Evolutionary conservation across 2,888 invertebrate species (phyloP).

Genomic region (Eustalomyia histrio): DNA sequence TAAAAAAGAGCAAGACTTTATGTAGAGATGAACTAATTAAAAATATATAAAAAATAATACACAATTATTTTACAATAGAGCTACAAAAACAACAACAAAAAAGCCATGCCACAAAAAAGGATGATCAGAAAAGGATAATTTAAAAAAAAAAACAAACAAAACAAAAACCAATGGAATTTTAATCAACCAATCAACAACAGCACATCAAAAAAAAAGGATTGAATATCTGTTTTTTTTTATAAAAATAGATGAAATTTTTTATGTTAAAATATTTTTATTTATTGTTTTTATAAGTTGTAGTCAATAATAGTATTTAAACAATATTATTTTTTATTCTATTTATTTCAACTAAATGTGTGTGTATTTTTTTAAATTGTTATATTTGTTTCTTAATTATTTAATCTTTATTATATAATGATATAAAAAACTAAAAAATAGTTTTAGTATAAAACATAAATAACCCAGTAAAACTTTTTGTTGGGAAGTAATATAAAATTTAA

Average conservation of each 20-base stretch:
- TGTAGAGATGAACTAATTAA: constrained; percentile 37
- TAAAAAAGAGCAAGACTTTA: constrained; percentile 15
- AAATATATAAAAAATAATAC: constrained; percentile 7
- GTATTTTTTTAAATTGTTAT: constrained; percentile 5
- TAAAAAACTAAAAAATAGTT: constrained; percentile 9
- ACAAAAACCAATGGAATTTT: constrained; percentile 38
- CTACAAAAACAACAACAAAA: constrained; percentile 12
- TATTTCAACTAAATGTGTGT: constrained; percentile 31
- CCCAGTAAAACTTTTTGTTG: not conserved
- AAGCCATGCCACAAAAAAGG: constrained; percentile 20
- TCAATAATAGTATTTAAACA: constrained; percentile 13
- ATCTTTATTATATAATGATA: constrained; percentile 19
- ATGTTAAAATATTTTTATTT: constrained; percentile 11
- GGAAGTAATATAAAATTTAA: not conserved
- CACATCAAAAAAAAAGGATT: constrained; percentile 21
- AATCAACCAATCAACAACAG: constrained; percentile 45
- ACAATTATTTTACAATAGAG: constrained; percentile 29
- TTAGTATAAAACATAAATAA: not conserved
- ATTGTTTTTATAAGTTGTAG: constrained; percentile 19
- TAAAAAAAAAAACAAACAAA: constrained; percentile 22
- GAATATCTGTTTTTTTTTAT: constrained; percentile 22
- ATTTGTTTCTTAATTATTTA: constrained; percentile 18
- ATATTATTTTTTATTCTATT: constrained; percentile 19
- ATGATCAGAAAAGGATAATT: constrained; percentile 34
- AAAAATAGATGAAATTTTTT: constrained; percentile 29